These are phyloP conservation scores for Lagodon rhomboides DNA, from an alignment of 2,797 vertebrate species.

Conservation along the genomic window DNA sequence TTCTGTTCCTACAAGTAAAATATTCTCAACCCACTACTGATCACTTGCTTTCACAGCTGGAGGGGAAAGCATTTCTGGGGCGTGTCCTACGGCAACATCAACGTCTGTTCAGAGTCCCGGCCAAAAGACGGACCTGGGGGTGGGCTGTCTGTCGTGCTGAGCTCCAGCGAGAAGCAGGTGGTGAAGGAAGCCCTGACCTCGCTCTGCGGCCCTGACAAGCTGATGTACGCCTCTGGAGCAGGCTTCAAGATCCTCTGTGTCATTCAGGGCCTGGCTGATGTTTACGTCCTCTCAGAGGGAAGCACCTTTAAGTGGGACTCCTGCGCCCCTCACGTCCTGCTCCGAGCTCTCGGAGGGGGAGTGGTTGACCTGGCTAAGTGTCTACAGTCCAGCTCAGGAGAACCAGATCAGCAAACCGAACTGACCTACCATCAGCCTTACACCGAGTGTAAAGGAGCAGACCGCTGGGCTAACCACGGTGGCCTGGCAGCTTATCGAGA, in stretches of 20 bases:
- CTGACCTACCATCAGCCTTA: slow-evolving; percentile 87
- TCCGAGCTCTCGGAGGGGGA: slow-evolving; percentile 90
- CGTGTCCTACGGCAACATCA: slow-evolving; percentile 82
- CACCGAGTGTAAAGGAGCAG: slow-evolving; percentile 81
- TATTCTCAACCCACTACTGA: neutral
- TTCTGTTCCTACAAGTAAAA: neutral
- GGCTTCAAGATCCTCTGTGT: slow-evolving; percentile 93
- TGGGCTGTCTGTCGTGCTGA: slow-evolving; percentile 86
- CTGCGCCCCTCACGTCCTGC: slow-evolving; percentile 90
- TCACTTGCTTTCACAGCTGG: slow-evolving; percentile 79
- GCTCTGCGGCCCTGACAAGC: slow-evolving; percentile 75
- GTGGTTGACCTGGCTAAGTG: slow-evolving; percentile 85
- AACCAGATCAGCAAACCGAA: slow-evolving; percentile 71
- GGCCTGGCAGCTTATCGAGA: slow-evolving; percentile 90
- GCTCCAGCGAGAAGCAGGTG: slow-evolving; percentile 86
- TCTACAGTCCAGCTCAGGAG: slow-evolving; percentile 63
- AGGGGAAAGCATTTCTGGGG: slow-evolving; percentile 87
- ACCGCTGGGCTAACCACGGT: slow-evolving; percentile 90
- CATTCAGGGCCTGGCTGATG: slow-evolving; percentile 88
- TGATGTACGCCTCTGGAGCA: slow-evolving; percentile 89
- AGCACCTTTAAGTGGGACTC: slow-evolving; percentile 95
- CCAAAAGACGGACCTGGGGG: slow-evolving; percentile 26
- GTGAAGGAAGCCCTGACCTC: slow-evolving; percentile 82
- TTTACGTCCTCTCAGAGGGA: slow-evolving; percentile 91
- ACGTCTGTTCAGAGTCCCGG: slow-evolving; percentile 79